These are phyloP conservation scores for Tribolium madens DNA, from an alignment of 1,140 invertebrate species.

Conservation along the genomic window DNA sequence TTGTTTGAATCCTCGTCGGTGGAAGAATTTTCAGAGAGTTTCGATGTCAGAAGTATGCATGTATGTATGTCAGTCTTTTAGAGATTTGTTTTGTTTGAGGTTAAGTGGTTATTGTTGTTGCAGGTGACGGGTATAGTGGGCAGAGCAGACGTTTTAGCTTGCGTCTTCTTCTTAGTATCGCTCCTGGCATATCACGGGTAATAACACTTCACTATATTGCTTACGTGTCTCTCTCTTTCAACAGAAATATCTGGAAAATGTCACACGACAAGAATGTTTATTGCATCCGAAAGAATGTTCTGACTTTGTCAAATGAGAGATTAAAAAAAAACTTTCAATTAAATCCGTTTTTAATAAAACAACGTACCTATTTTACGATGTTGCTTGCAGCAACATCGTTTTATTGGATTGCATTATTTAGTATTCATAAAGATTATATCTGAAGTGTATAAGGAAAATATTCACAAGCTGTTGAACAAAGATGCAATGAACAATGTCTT, in stretches of 20 bases:
- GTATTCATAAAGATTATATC: constrained; percentile 14
- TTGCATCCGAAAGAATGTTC: constrained; percentile 27
- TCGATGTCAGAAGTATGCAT: constrained; percentile 4
- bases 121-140: constrained; percentile 86
- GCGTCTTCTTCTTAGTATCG: constrained; percentile 85
- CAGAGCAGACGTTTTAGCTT: constrained; percentile 85
- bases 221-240: constrained; percentile 37
- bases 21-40: not conserved
- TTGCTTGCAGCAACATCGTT: not conserved
- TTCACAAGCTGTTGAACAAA: not conserved
- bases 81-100: constrained; percentile 23
- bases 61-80: constrained; percentile 5
- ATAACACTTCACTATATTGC: constrained; percentile 61
- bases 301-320: constrained; percentile 23
- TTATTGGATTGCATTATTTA: not conserved
- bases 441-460: not conserved
- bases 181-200: constrained; percentile 85
- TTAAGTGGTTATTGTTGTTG: constrained; percentile 63
- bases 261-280: constrained; percentile 26
- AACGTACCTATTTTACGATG: not conserved
- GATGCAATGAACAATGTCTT: constrained; percentile 20
- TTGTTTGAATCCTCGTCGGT: not conserved
- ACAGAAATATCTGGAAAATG: constrained; percentile 4
- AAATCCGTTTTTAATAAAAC: not conserved
- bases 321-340: constrained; percentile 8